Evolutionary conservation across 2,113 vertebrate genomes (phyloP).

Genomic region (Seriola rivoliana): DNA sequence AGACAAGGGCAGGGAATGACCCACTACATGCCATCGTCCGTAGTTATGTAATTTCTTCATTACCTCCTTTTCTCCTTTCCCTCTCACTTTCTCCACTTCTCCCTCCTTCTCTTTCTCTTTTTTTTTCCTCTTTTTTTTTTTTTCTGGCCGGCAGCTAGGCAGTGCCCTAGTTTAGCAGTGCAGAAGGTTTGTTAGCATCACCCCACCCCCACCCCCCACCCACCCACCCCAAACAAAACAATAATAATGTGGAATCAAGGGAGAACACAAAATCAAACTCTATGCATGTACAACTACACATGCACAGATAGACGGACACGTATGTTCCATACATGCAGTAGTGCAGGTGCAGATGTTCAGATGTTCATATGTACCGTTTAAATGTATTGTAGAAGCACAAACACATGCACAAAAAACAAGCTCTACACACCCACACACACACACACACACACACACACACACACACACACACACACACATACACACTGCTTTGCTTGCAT

Average conservation of each 20-base stretch:
- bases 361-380: neutral
- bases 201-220: neutral
- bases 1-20: neutral
- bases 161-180: slow-evolving; percentile 78
- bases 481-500: slow-evolving; percentile 19
- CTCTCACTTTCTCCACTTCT: slow-evolving; percentile 35
- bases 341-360: slow-evolving; percentile 22
- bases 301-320: neutral
- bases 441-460: neutral
- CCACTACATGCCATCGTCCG: slow-evolving; percentile 18
- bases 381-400: slow-evolving; percentile 2
- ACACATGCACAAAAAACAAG: slow-evolving; percentile 8
- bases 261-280: slow-evolving; percentile 15
- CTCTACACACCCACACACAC: slow-evolving; percentile 21
- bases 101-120: slow-evolving; percentile 24
- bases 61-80: slow-evolving; percentile 38
- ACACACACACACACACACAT: neutral
- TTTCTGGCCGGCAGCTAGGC: slow-evolving; percentile 75
- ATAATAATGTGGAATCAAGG: slow-evolving; percentile 46
- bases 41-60: slow-evolving; percentile 67
- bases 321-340: neutral
- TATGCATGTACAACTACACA: slow-evolving; percentile 3
- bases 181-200: slow-evolving; percentile 75
- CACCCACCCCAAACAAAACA: slow-evolving; percentile 44
- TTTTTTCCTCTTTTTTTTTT: neutral